Evolutionary conservation across 2,888 invertebrate genomes (phyloP).

Genomic region (Acanthoscelides obtectus): DNA sequence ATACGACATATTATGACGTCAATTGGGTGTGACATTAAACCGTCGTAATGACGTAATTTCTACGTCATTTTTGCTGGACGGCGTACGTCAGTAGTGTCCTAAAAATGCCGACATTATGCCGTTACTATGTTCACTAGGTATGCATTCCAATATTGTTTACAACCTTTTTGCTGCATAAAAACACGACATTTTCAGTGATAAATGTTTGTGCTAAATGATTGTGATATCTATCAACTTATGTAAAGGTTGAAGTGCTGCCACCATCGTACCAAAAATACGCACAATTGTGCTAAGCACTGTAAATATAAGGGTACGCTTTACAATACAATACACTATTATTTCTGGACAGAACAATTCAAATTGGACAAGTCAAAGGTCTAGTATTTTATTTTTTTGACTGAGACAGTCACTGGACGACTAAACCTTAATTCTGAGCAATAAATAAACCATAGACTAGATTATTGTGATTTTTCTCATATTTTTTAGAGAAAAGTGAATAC

Average conservation of each 20-base stretch:
- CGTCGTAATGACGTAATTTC: too few relatives aligned
- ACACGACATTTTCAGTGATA: too few relatives aligned
- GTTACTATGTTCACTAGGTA: too few relatives aligned
- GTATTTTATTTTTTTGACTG: constrained; percentile 32
- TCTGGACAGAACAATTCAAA: constrained; percentile 39
- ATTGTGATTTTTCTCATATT: neutral
- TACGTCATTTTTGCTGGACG: too few relatives aligned
- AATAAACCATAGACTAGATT: constrained; percentile 33
- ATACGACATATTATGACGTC: too few relatives aligned
- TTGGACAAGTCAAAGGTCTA: constrained; percentile 39
- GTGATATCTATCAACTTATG: neutral
- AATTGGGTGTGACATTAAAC: too few relatives aligned
- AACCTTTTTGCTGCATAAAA: too few relatives aligned
- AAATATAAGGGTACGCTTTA: constrained; percentile 17
- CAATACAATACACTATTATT: constrained; percentile 22
- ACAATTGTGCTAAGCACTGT: constrained; percentile 5
- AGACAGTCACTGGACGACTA: constrained; percentile 36
- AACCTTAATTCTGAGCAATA: constrained; percentile 40
- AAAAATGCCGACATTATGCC: too few relatives aligned
- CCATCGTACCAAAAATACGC: neutral
- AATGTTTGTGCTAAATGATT: too few relatives aligned
- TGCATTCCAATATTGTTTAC: too few relatives aligned
- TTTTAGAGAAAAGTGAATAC: neutral
- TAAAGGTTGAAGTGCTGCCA: neutral
- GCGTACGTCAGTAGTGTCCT: too few relatives aligned